Base-by-base conservation (phyloP, 2,888 invertebrate genomes). In the Stenotaenia linearis region DNA sequence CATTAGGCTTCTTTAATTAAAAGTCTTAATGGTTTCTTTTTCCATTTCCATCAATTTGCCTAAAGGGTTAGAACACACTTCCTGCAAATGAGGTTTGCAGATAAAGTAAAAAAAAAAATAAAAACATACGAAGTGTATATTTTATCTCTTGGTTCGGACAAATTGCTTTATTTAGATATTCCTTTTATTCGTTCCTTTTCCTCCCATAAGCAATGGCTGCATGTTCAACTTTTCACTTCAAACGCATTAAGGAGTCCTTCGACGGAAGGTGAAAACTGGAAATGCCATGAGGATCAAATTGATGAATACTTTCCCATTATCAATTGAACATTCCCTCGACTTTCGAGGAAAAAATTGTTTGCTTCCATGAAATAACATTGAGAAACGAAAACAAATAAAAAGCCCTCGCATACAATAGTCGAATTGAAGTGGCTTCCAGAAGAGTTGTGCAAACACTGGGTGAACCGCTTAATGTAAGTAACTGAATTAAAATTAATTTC, bases 1-100 rank as follows among this genome's bases (percentile, higher is more conserved):
- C 69, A 69, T 69, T 69, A 69, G 25, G 28, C 5, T 69, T 69
- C 69, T 69, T 69, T 69, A 69, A 69, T 69, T 69, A 69, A 69
- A 69, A 69, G 69, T 69, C 69, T 28, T 69, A 69, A 69, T 69
- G 69, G 15, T 50, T 50, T 18, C 18, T 69, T 28, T 69, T 69
- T 28, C 25, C 69, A 69, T 69, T 69, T 28, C 25, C 69, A 69
- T 69, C 69, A 69, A 69, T 25, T 50, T 28, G 69, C 69, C 69
- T 69, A 69, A 69, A 18, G 50, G 69, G 25, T 7, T 15, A 28
- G 25, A 28, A 25, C 69, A 25, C 69, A 69, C 50, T n/a, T 69
- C 25, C 69, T 25, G 28, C 69, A 69, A 69, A 69, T 69, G 69
- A 69, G 69, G 12, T 28, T 69, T 28, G 9, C 4, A 69, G 28